phyloP scores from a whole-genome alignment of 1,140 invertebrate genomes.

The Neodiprion fabricii region DNA sequence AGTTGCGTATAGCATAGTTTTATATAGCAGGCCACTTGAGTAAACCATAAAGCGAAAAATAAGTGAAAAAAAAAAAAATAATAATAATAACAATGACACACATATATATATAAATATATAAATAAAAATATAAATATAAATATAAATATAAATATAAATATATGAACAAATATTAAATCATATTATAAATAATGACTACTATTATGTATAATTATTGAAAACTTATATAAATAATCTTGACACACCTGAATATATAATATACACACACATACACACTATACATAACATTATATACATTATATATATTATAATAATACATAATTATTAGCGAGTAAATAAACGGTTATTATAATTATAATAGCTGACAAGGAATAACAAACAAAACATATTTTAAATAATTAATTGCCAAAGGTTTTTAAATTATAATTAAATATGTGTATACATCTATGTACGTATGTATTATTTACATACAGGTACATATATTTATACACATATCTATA shows the following conservation, averaged over 20 bases:
- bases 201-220: slow-evolving; percentile 19
- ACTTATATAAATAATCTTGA: slow-evolving; percentile 18
- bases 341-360: slow-evolving; percentile 30
- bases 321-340: slow-evolving; percentile 38
- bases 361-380: slow-evolving; percentile 34
- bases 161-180: slow-evolving; percentile 26
- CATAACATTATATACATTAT: slow-evolving; percentile 43
- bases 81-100: slow-evolving; percentile 38
- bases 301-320: slow-evolving; percentile 32
- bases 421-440: slow-evolving; percentile 42
- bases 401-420: slow-evolving; percentile 60
- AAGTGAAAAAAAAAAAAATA: slow-evolving; percentile 45
- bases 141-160: slow-evolving; percentile 33
- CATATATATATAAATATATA: slow-evolving; percentile 28
- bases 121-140: slow-evolving; percentile 35
- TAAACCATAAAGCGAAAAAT: slow-evolving; percentile 40
- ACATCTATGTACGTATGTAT: slow-evolving; percentile 19
- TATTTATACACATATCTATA: slow-evolving; percentile 11
- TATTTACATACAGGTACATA: slow-evolving; percentile 22
- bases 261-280: slow-evolving; percentile 39
- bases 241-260: slow-evolving; percentile 18
- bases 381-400: slow-evolving; percentile 63
- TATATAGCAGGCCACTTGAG: slow-evolving; percentile 56
- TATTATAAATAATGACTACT: slow-evolving; percentile 28
- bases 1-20: slow-evolving; percentile 52